Percentiles rank a stretch among this genome's conserved stretches.
Conservation (phyloP, 2,113 vertebrate genomes). For the Podilymbus podiceps region DNA sequence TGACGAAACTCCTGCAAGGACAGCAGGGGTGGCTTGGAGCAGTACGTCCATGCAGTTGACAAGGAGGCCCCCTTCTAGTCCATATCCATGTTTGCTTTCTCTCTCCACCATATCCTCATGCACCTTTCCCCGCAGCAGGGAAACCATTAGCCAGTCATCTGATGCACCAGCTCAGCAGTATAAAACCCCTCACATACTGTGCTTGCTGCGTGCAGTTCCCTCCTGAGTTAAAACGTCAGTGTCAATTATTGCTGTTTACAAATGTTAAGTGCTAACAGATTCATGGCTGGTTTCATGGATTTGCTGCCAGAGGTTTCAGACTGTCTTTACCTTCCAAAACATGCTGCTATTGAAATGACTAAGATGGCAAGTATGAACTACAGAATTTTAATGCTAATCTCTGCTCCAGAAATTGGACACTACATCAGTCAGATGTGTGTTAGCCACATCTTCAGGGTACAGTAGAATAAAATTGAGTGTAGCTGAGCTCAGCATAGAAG, state of each 20-base stretch:
- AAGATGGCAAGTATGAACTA: not conserved
- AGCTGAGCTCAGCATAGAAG: not conserved
- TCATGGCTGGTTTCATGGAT: not conserved
- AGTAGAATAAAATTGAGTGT: not conserved
- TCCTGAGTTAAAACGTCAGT: constrained; percentile 25
- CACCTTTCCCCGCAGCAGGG: constrained; percentile 51
- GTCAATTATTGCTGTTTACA: constrained; percentile 21
- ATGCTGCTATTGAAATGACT: not conserved
- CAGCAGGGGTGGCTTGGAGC: constrained; percentile 45
- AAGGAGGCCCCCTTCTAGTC: not conserved
- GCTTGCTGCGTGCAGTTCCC: not conserved
- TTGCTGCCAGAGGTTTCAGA: constrained; percentile 51
- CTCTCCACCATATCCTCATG: not conserved
- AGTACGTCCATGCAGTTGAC: not conserved
- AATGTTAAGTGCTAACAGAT: not conserved
- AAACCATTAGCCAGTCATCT: constrained; percentile 51
- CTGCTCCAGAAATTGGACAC: not conserved
- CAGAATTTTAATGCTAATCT: constrained; percentile 24
- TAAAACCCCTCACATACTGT: not conserved
- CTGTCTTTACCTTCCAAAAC: constrained; percentile 20
- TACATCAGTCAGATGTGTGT: not conserved
- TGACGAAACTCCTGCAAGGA: constrained; percentile 82
- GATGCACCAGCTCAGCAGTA: constrained; percentile 3
- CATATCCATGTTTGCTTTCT: not conserved
- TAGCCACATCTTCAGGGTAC: not conserved